These are phyloP conservation scores for Mycetomoellerius zeteki DNA, from an alignment of 1,140 invertebrate genomes.

Conservation along the genomic window DNA sequence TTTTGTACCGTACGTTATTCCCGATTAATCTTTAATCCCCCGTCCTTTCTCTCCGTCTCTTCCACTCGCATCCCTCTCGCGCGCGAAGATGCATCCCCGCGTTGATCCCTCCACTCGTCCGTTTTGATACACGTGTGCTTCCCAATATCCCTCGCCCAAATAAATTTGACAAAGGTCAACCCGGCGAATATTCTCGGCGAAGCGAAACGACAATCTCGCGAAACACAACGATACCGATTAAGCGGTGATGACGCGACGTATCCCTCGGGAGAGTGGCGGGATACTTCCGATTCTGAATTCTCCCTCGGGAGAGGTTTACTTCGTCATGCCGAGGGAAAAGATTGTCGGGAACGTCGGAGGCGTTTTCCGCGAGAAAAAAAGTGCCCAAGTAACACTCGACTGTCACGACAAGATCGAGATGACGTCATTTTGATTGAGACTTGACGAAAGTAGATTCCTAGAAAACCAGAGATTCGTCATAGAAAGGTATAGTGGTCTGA, in stretches of 20 bases:
- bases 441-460: no score
- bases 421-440: no score
- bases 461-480: no score
- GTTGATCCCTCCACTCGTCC: neutral
- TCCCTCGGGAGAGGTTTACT: neutral
- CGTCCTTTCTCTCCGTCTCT: neutral
- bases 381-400: no score
- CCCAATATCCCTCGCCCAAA: neutral
- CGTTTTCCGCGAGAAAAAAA: neutral
- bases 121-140: neutral
- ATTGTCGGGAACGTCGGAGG: neutral
- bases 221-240: conserved; percentile 9
- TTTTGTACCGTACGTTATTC: conserved; percentile 24
- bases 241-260: neutral
- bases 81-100: conserved; percentile 7
- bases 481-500: no score
- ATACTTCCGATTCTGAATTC: conserved; percentile 1
- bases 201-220: neutral
- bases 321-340: neutral
- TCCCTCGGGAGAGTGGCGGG: neutral
- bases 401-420: no score
- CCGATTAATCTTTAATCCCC: conserved; percentile 46
- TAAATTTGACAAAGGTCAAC: conserved; percentile 28
- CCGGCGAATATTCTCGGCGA: neutral
- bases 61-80: neutral